Conservation (phyloP, 2,888 invertebrate species). For the Aproaerema taeniolella region DNA sequence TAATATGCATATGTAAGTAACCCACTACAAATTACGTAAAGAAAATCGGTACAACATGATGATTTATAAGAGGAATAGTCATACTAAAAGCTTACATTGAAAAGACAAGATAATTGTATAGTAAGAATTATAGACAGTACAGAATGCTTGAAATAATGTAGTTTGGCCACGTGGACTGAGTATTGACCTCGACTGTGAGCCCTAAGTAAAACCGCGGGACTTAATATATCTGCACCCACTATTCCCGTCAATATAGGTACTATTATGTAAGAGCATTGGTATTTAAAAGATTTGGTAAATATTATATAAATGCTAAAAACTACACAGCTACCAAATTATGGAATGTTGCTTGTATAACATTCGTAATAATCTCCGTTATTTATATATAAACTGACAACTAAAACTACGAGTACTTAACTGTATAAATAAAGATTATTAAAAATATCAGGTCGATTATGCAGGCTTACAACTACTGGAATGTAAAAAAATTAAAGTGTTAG, state of each 20-base stretch:
- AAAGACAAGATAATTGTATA: background rate
- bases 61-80: background rate
- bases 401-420: conserved; percentile 24
- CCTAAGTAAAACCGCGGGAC: conserved; percentile 18
- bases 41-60: background rate
- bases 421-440: conserved; percentile 30
- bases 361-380: conserved; percentile 57
- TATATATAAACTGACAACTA: conserved; percentile 27
- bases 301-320: conserved; percentile 58
- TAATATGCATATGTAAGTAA: background rate
- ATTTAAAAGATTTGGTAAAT: conserved; percentile 72
- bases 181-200: conserved; percentile 24
- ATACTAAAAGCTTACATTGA: background rate
- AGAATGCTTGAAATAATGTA: conserved; percentile 1
- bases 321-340: conserved; percentile 64
- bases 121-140: background rate
- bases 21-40: background rate
- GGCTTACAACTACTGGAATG: conserved; percentile 65
- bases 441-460: conserved; percentile 53
- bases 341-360: conserved; percentile 44
- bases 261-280: conserved; percentile 69
- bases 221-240: conserved; percentile 14
- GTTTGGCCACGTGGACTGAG: conserved; percentile 34
- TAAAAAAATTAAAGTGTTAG: conserved; percentile 56
- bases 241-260: conserved; percentile 39